These are phyloP conservation scores for Micropterix aruncella DNA, from an alignment of 2,888 invertebrate species.

Conservation along the genomic window DNA sequence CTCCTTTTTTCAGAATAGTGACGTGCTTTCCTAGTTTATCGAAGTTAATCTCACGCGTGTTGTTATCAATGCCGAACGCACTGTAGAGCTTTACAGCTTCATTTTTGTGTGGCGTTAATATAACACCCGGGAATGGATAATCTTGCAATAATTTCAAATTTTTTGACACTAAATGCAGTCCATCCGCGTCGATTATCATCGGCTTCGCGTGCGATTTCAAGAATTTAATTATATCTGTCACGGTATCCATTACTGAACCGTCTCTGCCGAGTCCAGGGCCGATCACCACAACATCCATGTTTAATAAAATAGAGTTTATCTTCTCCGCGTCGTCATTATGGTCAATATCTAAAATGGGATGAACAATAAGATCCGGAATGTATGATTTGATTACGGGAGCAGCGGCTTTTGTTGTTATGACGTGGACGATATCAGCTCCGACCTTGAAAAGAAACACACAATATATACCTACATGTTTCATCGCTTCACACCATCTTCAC, in stretches of 20 bases:
- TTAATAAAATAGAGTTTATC: slow-evolving; percentile 59
- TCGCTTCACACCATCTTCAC: too few relatives aligned
- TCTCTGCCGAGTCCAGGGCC: slow-evolving; percentile 88
- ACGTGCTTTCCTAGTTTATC: slow-evolving; percentile 29
- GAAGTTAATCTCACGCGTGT: slow-evolving; percentile 31
- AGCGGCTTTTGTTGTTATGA: slow-evolving; percentile 78
- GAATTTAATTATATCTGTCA: slow-evolving; percentile 42
- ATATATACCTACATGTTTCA: too few relatives aligned
- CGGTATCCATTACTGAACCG: slow-evolving; percentile 45
- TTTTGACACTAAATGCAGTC: slow-evolving; percentile 56
- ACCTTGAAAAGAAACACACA: slow-evolving; percentile 25
- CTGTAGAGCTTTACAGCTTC: slow-evolving; percentile 67
- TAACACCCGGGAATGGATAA: slow-evolving; percentile 48
- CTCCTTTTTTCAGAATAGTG: slow-evolving; percentile 11
- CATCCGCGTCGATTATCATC: slow-evolving; percentile 82
- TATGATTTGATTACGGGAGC: slow-evolving; percentile 84
- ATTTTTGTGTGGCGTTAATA: slow-evolving; percentile 76
- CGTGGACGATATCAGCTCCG: slow-evolving; percentile 83
- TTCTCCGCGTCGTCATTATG: slow-evolving; percentile 43
- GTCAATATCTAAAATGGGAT: slow-evolving; percentile 74
- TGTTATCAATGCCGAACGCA: slow-evolving; percentile 30
- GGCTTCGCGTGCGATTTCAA: slow-evolving; percentile 56
- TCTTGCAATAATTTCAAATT: slow-evolving; percentile 50
- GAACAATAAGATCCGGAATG: slow-evolving; percentile 93
- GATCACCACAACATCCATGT: slow-evolving; percentile 74